Percentiles rank a stretch among this genome's conserved stretches.
Evolutionary conservation across 1,140 invertebrate genomes (phyloP).

Genomic region (Zaprionus camerounensis): DNA sequence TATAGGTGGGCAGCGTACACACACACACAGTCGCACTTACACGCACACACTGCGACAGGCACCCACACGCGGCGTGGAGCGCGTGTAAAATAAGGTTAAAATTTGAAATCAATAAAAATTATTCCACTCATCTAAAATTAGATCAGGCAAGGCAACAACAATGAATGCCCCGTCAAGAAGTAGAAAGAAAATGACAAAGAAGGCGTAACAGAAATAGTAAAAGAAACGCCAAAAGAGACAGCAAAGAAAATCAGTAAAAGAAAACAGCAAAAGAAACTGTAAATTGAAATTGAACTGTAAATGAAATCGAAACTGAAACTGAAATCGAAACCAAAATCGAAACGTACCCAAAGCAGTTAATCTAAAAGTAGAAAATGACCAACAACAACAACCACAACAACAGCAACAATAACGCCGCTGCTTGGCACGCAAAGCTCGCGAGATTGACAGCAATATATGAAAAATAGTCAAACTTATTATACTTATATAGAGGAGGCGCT

Average conservation of each 20-base stretch:
- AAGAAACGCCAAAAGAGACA: conserved; percentile 4
- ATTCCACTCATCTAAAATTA: conserved; percentile 80
- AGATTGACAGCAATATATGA: conserved; percentile 3
- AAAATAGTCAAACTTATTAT: conserved; percentile 2
- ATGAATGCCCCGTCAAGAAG: neutral
- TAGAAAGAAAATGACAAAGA: neutral
- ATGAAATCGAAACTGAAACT: neutral
- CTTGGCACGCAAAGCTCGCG: conserved; percentile 3
- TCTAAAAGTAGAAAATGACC: neutral
- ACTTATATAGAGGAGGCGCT: neutral
- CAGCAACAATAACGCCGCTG: neutral
- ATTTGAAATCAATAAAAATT: conserved; percentile 83
- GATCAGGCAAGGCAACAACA: conserved; percentile 52
- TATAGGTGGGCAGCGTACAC: neutral
- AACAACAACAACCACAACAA: neutral
- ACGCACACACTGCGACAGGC: conserved; percentile 1
- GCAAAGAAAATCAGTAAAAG: too few species aligned
- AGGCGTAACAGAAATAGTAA: conserved; percentile 4
- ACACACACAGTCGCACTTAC: neutral
- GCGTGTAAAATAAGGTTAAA: conserved; percentile 79
- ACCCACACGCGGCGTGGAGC: conserved; percentile 7
- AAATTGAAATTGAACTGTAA: conserved; percentile 5
- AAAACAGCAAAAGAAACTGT: neutral
- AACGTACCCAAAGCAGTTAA: neutral
- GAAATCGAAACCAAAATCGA: neutral